Evolutionary conservation across 2,113 vertebrate species (phyloP).

Genomic region (Xenopus laevis): DNA sequence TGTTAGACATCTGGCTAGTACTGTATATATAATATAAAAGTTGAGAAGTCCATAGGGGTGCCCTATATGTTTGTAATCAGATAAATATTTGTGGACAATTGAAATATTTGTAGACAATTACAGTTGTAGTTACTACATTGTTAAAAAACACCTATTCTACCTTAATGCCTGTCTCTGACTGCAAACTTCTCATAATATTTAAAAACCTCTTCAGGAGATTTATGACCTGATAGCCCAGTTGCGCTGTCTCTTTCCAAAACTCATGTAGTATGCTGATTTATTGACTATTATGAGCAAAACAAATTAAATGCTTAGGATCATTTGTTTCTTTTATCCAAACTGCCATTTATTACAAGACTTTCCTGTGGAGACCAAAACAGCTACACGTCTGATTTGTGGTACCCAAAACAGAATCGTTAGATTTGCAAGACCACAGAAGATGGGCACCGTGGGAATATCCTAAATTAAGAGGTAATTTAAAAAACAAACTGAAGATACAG

Average conservation of each 20-base stretch:
- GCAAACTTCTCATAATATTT: too few species aligned
- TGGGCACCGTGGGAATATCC: conserved; percentile 18
- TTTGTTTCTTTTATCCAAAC: conserved; percentile 13
- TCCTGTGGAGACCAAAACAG: conserved; percentile 22
- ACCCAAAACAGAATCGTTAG: conserved; percentile 5
- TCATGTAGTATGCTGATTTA: conserved; percentile 3
- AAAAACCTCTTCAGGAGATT: background rate
- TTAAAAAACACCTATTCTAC: too few species aligned
- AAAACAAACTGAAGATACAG: conserved; percentile 21
- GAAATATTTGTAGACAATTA: too few species aligned
- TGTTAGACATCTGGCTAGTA: too few species aligned
- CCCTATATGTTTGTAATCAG: too few species aligned
- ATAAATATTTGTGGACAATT: too few species aligned
- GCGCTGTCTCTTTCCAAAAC: background rate
- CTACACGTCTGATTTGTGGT: conserved; percentile 25
- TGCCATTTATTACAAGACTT: conserved; percentile 1
- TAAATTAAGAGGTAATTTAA: conserved; percentile 34
- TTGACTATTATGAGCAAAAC: background rate
- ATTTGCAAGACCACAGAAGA: conserved; percentile 22
- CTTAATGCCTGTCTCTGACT: too few species aligned
- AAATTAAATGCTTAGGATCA: background rate
- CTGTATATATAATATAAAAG: too few species aligned
- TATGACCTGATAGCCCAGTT: background rate
- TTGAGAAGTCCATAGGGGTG: too few species aligned
- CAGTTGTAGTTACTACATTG: too few species aligned